Evolutionary conservation across 1,140 invertebrate species (phyloP).

Genomic region (Listronotus oregonensis): DNA sequence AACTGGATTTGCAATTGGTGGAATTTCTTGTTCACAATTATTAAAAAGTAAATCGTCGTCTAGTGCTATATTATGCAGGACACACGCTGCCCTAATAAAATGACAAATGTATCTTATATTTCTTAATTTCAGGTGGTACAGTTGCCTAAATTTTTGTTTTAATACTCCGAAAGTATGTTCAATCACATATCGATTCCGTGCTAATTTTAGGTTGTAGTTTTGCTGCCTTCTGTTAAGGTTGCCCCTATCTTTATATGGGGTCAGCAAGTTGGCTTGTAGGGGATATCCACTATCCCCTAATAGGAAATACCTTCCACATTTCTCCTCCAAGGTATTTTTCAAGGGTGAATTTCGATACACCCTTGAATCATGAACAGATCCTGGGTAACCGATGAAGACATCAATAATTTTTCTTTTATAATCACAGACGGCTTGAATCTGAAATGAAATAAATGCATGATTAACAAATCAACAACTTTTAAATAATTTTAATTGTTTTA

Average conservation of each 20-base stretch:
- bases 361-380: too few relatives aligned
- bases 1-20: too few relatives aligned
- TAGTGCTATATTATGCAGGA: too few relatives aligned
- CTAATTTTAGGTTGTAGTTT: too few relatives aligned
- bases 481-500: too few relatives aligned
- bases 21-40: too few relatives aligned
- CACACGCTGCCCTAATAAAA: constrained; percentile 5
- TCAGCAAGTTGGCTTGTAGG: constrained; percentile 21
- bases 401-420: constrained; percentile 39
- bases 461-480: constrained; percentile 44
- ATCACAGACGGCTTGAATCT: too few relatives aligned
- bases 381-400: constrained; percentile 42
- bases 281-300: constrained; percentile 34
- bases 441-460: too few relatives aligned
- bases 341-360: constrained; percentile 38
- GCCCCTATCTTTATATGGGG: constrained; percentile 27
- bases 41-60: too few relatives aligned
- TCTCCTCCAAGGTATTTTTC: constrained; percentile 16
- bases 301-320: too few relatives aligned
- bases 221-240: constrained; percentile 11
- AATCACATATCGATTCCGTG: constrained; percentile 35
- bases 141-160: constrained; percentile 33
- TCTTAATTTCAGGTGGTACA: constrained; percentile 33
- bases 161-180: constrained; percentile 34
- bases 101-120: constrained; percentile 19